Base-by-base conservation (phyloP, 2,797 vertebrate species). In the Sebastes variabilis region DNA sequence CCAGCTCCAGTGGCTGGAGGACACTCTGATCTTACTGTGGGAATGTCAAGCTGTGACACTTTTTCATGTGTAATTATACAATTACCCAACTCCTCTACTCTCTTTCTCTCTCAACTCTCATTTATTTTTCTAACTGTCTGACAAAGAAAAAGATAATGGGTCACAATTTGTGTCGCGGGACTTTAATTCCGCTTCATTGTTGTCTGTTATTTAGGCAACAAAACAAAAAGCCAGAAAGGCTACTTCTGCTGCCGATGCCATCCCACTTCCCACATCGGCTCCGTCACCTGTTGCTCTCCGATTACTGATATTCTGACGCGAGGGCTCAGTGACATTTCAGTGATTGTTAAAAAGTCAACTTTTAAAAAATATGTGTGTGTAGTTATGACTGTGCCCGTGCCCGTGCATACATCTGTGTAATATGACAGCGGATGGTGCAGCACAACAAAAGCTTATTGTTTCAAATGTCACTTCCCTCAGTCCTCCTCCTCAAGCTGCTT, bases 361-460 rank as follows among this genome's bases (percentile, higher is more conserved):
- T 62, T 83, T 58, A 25, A 81, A 81, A 85, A 72, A 74, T 56
- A 12, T 32, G 52, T 54, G 52, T 54, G 52, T 22, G 52, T 18
- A 49, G 58, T 64, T 34, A 32, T 32, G 75, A 60, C 61, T 70
- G 77, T 56, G 79, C 65, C 55, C 30, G 75, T 56, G 79, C 65
- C 55, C 34, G 24, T 79, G 85, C 86, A 70, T 80, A 66, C 77
- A 60, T 88, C 61, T 83, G 77, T 65, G 77, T 82, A 71, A 84
- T 80, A 71, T 81, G 86, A 90, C 88, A 79, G 81, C 32, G 69
- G 77, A 81, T 84, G 88, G 83, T 68, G 77, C 70, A 24, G 70
- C 42, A 32, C 71, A 70, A 94, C 88, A 91, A 91, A 91, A 87
- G 90, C 83, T 67, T 75, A 86, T 94, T 92, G 92, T 92, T 93